Conservation (phyloP, 1,140 invertebrate species). For the Aricia agestis region DNA sequence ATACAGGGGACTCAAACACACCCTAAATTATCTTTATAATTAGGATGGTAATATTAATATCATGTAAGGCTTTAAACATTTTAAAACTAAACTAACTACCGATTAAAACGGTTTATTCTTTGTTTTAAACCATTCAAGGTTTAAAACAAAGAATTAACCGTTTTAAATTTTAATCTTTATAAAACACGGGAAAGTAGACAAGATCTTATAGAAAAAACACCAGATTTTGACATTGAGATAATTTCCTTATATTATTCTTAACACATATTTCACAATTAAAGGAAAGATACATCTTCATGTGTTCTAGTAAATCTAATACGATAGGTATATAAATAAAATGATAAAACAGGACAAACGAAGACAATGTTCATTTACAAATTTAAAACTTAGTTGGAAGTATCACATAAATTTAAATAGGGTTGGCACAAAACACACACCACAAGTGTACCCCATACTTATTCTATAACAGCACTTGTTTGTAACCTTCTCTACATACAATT, state of each 20-base stretch:
- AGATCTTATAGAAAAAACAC: neutral
- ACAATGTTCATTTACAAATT: constrained; percentile 62
- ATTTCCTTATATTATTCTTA: constrained; percentile 9
- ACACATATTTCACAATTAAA: constrained; percentile 15
- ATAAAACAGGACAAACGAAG: constrained; percentile 24
- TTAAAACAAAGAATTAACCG: too few species aligned
- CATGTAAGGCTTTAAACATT: too few species aligned
- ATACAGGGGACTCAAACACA: too few species aligned
- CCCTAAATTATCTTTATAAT: too few species aligned
- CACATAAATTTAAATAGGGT: constrained; percentile 62
- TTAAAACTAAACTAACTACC: too few species aligned
- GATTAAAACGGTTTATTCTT: too few species aligned
- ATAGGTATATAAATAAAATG: constrained; percentile 12
- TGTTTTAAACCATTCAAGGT: too few species aligned
- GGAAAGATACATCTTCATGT: neutral
- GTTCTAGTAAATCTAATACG: constrained; percentile 8
- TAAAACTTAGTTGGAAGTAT: constrained; percentile 65
- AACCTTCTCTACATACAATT: neutral
- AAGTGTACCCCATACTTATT: constrained; percentile 38
- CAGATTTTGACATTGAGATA: neutral
- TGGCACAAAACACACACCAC: constrained; percentile 48
- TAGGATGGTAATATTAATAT: too few species aligned
- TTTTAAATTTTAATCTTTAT: too few species aligned
- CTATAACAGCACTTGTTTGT: neutral
- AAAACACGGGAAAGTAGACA: neutral